Evolutionary conservation across 2,888 invertebrate genomes (phyloP).

Genomic region (Hecatera dysodea): DNA sequence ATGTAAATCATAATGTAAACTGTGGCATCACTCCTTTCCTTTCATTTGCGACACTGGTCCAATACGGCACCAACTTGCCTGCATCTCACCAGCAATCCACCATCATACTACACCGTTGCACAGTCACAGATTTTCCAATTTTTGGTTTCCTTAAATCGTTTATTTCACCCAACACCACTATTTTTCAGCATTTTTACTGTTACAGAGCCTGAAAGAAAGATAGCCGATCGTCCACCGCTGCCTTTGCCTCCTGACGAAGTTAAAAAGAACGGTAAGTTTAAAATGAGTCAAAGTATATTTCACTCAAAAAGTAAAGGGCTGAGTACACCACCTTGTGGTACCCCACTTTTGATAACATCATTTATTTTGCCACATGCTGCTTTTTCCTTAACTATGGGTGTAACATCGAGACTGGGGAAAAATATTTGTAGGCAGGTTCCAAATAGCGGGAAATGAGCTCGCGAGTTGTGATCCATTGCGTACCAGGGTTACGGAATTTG

Average conservation of each 20-base stretch:
- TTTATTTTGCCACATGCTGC: neutral
- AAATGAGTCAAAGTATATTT: neutral
- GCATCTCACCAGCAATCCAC: too few relatives aligned
- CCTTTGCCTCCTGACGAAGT: constrained; percentile 15
- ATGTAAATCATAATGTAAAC: too few relatives aligned
- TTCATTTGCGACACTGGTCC: too few relatives aligned
- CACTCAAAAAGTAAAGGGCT: neutral
- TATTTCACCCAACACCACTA: neutral
- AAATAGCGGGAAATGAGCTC: neutral
- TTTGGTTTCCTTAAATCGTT: neutral
- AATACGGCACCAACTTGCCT: too few relatives aligned
- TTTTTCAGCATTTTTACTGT: neutral
- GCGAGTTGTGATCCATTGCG: neutral
- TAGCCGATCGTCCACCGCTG: constrained; percentile 35
- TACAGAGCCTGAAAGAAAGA: constrained; percentile 1
- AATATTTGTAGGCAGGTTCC: neutral
- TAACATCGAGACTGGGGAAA: too few relatives aligned
- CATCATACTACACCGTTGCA: too few relatives aligned
- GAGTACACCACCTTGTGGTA: neutral
- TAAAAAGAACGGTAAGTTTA: constrained; percentile 3
- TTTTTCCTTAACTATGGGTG: neutral
- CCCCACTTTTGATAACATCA: neutral
- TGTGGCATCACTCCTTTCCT: too few relatives aligned
- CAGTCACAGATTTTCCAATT: too few relatives aligned
- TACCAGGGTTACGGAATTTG: too few relatives aligned